Evolutionary conservation across 2,797 vertebrate genomes (phyloP).

Genomic region (Tragelaphus eurycerus): DNA sequence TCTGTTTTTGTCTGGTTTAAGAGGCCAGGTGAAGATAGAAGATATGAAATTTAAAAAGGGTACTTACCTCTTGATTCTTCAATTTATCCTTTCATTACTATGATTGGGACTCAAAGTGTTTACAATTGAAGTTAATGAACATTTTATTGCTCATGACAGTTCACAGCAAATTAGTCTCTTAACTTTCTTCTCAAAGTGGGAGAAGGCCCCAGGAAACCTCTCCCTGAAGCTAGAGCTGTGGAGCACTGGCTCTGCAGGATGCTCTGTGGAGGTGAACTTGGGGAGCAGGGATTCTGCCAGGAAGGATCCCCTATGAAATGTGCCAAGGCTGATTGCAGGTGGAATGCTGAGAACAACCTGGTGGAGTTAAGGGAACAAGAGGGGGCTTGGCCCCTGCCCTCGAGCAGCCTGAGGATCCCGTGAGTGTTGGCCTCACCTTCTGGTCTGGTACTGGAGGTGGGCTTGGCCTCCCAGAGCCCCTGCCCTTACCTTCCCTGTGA

Average conservation of each 20-base stretch:
- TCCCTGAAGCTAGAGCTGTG: not conserved
- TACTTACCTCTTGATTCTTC: slow-evolving; percentile 80
- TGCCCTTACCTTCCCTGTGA: not conserved
- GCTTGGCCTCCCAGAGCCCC: not conserved
- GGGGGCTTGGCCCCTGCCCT: not conserved
- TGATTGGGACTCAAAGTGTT: not conserved
- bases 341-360: not conserved
- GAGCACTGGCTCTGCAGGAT: not conserved
- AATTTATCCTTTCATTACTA: slow-evolving; percentile 77
- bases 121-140: slow-evolving; percentile 76
- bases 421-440: not conserved
- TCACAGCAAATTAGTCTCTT: slow-evolving; percentile 78
- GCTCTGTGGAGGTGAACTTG: not conserved
- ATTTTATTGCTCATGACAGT: slow-evolving; percentile 78
- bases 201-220: slow-evolving; percentile 45
- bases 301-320: not conserved
- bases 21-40: slow-evolving; percentile 69
- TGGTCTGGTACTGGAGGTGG: not conserved
- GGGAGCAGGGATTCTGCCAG: not conserved
- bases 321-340: not conserved
- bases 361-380: not conserved
- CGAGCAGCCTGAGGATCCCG: not conserved
- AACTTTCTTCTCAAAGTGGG: slow-evolving; percentile 58
- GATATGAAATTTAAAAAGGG: slow-evolving; percentile 76
- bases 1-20: slow-evolving; percentile 63